Conservation (phyloP, 2,797 vertebrate genomes). For the Lepidocolaptes lacrymiger region DNA sequence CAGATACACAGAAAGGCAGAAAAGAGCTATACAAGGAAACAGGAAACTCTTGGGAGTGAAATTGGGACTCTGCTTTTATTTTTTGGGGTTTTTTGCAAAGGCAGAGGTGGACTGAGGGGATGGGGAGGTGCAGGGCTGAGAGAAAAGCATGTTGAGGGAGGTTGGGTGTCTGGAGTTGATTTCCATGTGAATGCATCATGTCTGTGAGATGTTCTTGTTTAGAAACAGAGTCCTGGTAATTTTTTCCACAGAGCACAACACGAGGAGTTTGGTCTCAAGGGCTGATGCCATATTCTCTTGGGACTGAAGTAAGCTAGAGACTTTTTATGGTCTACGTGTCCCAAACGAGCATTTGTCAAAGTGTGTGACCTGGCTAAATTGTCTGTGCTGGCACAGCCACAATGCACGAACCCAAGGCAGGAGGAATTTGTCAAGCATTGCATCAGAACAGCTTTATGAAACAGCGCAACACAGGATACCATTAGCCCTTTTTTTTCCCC, state of each 20-base stretch:
- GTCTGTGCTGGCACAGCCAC: not conserved
- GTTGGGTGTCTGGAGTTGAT: not conserved
- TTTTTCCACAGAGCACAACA: not conserved
- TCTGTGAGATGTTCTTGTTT: not conserved
- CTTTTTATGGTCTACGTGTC: not conserved
- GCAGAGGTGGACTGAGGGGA: not conserved
- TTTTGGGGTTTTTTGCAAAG: not conserved
- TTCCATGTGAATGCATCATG: not conserved
- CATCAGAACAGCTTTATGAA: not conserved
- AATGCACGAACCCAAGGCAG: not conserved
- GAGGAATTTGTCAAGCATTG: not conserved
- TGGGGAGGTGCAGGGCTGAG: not conserved
- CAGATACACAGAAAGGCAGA: not conserved
- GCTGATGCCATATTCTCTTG: not conserved
- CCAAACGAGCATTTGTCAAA: not conserved
- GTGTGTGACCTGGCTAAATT: not conserved
- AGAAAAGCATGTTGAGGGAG: not conserved
- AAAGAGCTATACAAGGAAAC: not conserved
- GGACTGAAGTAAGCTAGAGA: not conserved
- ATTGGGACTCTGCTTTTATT: not conserved
- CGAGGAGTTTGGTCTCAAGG: not conserved
- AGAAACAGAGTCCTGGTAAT: not conserved
- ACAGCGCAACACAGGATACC: not conserved
- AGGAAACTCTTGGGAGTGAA: not conserved
- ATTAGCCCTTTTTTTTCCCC: not conserved